These are phyloP conservation scores for Geococcyx californianus DNA, from an alignment of 2,113 vertebrate genomes.

Conservation along the genomic window DNA sequence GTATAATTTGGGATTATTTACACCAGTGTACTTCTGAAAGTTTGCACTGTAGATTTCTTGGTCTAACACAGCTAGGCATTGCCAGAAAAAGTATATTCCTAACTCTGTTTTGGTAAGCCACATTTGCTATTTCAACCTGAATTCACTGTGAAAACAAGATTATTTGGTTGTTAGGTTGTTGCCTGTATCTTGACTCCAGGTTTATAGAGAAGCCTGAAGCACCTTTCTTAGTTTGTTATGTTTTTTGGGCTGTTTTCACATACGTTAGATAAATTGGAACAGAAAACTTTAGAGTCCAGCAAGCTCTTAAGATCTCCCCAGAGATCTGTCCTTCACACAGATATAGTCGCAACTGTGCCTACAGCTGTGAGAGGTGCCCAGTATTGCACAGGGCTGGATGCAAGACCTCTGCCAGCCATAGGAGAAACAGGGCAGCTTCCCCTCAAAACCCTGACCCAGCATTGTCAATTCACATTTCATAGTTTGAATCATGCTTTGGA, in stretches of 20 bases:
- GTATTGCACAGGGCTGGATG: rapidly evolving
- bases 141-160: not conserved
- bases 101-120: not conserved
- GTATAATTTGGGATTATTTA: not conserved
- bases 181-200: not conserved
- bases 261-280: not conserved
- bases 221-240: not conserved
- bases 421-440: not conserved
- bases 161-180: not conserved
- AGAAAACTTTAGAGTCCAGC: not conserved
- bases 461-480: not conserved
- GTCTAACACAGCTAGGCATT: not conserved
- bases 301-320: not conserved
- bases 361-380: rapidly evolving
- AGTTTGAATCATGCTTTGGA: not conserved
- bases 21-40: not conserved
- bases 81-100: not conserved
- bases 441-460: not conserved
- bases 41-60: not conserved
- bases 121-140: not conserved
- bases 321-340: not conserved
- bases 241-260: not conserved
- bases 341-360: not conserved
- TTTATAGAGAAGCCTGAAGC: not conserved
- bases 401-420: rapidly evolving